Base-by-base conservation (phyloP, 2,888 invertebrate genomes). In the Drosophila ezoana region DNA sequence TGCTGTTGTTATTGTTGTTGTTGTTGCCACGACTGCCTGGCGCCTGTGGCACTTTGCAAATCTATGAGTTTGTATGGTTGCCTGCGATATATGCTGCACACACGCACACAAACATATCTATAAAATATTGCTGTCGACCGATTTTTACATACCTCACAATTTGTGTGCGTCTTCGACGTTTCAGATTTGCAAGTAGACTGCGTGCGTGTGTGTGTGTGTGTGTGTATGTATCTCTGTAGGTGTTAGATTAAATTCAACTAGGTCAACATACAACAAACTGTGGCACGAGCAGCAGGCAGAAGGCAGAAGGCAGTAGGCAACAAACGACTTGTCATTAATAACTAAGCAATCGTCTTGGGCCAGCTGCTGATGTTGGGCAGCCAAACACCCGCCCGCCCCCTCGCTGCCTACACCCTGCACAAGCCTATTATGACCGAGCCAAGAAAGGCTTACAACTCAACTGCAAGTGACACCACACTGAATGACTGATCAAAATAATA, bases 261-360 rank as follows among this genome's bases (percentile, higher is more conserved):
- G 89, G 71, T 83, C 73, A 79, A 70, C 81, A 65, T 41, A 61
- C 54, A 69, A 51, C 48, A 61, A 13, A 23, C 54, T 67, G 33
- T 23, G 23, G 43, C 8, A 28, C 38, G 18, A 35, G 13, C 10
- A 35, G 28, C 23, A 2, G 1, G 13, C 33, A 33, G 33, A 2
- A 33, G 2, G n/a, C 35, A 35, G 43, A 1, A 23, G 41, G 13
- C 20, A 35, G 28, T 18, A 16, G 20, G 35, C 68, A 72, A 72
- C 63, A 83, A 81, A 88, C 77, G 82, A 76, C 65, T 70, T 77
- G 78, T 68, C 82, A 83, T 83, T 83, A 89, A 83, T 83, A 83
- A 83, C 89, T 69, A 54, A 72, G 68, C 74, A 89, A 72, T 84
- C 77, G 84, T 68, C 86, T 80, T 53, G 69, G 58, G 52, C 68